Evolutionary conservation across 2,888 invertebrate genomes (phyloP), one percentile per base, ranked within the genome.

Genomic region (Cryptophagus acutangulus): DNA sequence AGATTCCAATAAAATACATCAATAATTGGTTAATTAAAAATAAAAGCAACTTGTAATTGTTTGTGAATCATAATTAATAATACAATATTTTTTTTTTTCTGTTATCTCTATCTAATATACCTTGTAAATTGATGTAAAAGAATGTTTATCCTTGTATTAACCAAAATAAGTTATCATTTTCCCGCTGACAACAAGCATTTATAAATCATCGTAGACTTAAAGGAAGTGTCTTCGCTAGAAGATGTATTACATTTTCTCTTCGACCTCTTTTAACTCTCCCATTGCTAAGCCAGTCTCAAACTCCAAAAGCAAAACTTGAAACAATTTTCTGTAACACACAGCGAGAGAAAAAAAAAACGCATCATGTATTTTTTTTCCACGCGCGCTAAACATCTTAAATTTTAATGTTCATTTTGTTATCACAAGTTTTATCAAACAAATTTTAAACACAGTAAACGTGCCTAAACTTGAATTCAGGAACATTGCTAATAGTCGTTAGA

Each of bases 401-500:
- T n/a, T n/a, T n/a, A n/a, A n/a, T n/a, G n/a, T 26, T 6, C 46
- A 3, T 31, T 12, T n/a, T 4, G 3, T 31, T 31, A 31, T 31
- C 31, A 59, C 59, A 62, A 53, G 56, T 63, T 64, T 65, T 66
- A 65, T 67, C 64, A 65, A 60, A 51, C 52, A 57, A 55, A 58
- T 62, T 64, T n/a, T n/a, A n/a, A n/a, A 67, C 62, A 65, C 64
- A 67, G 66, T 67, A 65, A 44, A 49, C 67, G 66, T 67, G 66
- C 66, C 64, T 66, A 67, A n/a, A 66, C 64, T 65, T 63, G 64
- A 54, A 64, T 67, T 66, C 65, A 59, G 66, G 63, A 60, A 62
- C 64, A 60, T 51, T 63, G 61, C 64, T 67, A 67, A 67, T 62
- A 68, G 69, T 63, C 67, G 66, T 69, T 69, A 66, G 49, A 59